Evolutionary conservation across 2,888 invertebrate species (phyloP), one percentile per base, ranked within the genome.

Genomic region (Habroteleia sp.): DNA sequence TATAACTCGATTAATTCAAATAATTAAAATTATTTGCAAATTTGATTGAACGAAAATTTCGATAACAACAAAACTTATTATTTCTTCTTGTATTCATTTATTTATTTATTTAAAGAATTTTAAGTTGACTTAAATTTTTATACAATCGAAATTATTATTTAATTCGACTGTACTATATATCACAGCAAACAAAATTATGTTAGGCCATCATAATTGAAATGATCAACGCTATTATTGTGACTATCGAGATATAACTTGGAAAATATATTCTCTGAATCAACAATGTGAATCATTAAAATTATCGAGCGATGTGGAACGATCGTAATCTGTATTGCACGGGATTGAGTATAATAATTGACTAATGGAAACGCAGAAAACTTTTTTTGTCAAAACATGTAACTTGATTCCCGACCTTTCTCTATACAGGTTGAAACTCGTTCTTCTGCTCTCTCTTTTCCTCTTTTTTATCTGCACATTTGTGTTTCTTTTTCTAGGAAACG

Each of bases 241-340:
- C n/a, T n/a, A n/a, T n/a, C n/a, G n/a, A 31, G 58, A 58, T 58
- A 50, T 50, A 50, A 41, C 33, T 7, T 10, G 35, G 44, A 20
- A 54, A 54, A 52, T 35, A 37, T 41, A 20, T 44, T 8, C 20
- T 48, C 54, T 54, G 65, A 52, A 35, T 54, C 66, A 44, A 35
- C 65, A 14, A 13, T 4, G 31, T 41, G 42, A 31, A 41, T 46
- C 31, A 39, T 39, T 20, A 39, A 39, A 46, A 37, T 42, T 23
- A 31, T 58, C 58, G 27, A 29, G 5, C 20, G 39, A 62, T 31
- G 48, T 29, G 11, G 39, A 39, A 35, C 63, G 52, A 25, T 42
- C 1, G 13, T 63, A 46, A 48, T 52, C 63, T n/a, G 16, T 0
- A 1, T 14, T 11, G n/a, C 37, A 16, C 4, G n/a, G 4, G 10